phyloP scores from a whole-genome alignment of 2,888 invertebrate genomes.

The Cylindroiulus punctatus region DNA sequence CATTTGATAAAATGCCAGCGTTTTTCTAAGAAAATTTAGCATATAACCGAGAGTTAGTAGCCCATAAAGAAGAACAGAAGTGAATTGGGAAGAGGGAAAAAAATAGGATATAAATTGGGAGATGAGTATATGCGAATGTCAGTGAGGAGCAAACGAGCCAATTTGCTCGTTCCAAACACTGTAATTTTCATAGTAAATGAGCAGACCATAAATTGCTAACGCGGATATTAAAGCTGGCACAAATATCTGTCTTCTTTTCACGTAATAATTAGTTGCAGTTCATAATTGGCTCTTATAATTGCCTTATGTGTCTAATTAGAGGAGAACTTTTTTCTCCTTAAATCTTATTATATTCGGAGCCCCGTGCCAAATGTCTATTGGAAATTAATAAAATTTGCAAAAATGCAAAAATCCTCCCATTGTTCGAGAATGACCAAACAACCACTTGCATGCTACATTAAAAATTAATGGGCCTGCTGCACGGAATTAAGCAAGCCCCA shows the following conservation, averaged over 20 bases:
- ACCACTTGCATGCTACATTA: conserved; percentile 18
- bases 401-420: conserved; percentile 2
- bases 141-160: conserved; percentile 11
- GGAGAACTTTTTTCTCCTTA: conserved; percentile 4
- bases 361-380: conserved; percentile 10
- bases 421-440: conserved; percentile 18
- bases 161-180: conserved; percentile 4
- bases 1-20: background rate
- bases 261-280: conserved; percentile 49
- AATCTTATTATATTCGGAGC: background rate
- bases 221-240: background rate
- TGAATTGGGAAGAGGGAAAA: background rate
- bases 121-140: conserved; percentile 10
- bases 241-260: conserved; percentile 48
- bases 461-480: conserved; percentile 10
- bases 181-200: conserved; percentile 50
- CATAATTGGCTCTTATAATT: conserved; percentile 46
- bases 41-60: conserved; percentile 10
- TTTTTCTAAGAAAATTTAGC: background rate
- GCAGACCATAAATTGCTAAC: conserved; percentile 37
- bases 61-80: conserved; percentile 8
- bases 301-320: conserved; percentile 47
- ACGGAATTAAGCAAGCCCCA: background rate
- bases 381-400: conserved; percentile 18
- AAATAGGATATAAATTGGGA: conserved; percentile 10